Evolutionary conservation across 64 coral and sea anemone species (phyloP).

Genomic region (Dendronephthya gigantea): DNA sequence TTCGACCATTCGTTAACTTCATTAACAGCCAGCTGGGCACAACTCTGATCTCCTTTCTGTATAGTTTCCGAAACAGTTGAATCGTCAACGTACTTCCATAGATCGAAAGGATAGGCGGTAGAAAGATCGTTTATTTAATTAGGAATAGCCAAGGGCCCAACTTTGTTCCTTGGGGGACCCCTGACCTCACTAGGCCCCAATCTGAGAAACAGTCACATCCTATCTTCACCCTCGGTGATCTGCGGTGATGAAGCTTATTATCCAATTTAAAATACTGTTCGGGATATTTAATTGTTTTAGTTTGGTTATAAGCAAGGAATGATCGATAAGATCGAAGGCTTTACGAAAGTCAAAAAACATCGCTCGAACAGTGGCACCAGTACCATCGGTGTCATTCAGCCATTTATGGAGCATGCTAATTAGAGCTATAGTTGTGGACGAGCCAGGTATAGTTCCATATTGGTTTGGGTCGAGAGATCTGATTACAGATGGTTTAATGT

Average conservation of each 20-base stretch:
- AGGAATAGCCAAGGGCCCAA: not conserved
- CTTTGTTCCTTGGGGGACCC: not conserved
- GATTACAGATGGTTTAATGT: too few species aligned
- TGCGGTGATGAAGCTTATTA: not conserved
- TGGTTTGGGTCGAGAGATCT: too few species aligned
- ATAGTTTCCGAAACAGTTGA: not conserved
- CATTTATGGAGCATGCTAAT: slow-evolving; percentile 7
- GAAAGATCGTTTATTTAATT: not conserved
- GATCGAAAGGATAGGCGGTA: not conserved
- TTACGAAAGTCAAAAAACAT: too few species aligned
- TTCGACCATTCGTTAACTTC: not conserved
- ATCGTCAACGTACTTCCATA: slow-evolving; percentile 4
- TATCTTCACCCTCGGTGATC: not conserved
- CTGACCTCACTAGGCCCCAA: not conserved
- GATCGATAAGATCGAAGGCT: not conserved
- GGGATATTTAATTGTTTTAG: not conserved
- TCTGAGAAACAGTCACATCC: not conserved
- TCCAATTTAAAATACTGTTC: not conserved
- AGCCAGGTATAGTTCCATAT: not conserved
- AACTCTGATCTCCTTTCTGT: not conserved
- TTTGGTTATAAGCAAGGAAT: not conserved
- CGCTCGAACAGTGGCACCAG: too few species aligned
- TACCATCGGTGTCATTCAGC: slow-evolving; percentile 14
- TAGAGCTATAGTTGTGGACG: not conserved
- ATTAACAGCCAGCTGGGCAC: not conserved